A percentile compares a stretch with the other conserved stretches of the same genome.
phyloP scores from a whole-genome alignment of 2,888 invertebrate genomes.

The Cosmopolites sordidus region DNA sequence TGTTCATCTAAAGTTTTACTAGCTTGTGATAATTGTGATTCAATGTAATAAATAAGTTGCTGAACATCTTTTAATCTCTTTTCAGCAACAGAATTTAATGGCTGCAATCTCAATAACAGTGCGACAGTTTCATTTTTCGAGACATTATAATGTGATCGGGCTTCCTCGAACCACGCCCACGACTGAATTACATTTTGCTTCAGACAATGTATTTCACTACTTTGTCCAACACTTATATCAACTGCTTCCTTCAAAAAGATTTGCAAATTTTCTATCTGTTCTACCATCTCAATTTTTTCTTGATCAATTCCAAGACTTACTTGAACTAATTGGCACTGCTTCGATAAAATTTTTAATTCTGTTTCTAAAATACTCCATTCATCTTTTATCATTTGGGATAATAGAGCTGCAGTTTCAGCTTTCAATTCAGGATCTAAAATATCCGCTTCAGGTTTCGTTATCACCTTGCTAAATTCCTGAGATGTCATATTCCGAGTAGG shows the following conservation, averaged over 20 bases:
- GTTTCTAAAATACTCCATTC: conserved; percentile 57
- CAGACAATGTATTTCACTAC: conserved; percentile 53
- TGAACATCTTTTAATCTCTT: conserved; percentile 67
- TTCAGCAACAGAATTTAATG: conserved; percentile 62
- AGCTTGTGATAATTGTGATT: conserved; percentile 69
- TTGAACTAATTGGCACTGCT: conserved; percentile 53
- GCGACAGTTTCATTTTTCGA: conserved; percentile 42
- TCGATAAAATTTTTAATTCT: conserved; percentile 60
- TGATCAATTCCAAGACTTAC: conserved; percentile 56
- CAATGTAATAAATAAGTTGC: conserved; percentile 66
- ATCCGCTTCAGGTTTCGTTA: conserved; percentile 7
- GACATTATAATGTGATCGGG: conserved; percentile 50
- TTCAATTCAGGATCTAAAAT: conserved; percentile 23
- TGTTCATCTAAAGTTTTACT: conserved; percentile 69
- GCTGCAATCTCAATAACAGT: conserved; percentile 43
- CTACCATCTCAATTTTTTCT: conserved; percentile 53
- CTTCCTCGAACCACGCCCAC: conserved; percentile 57
- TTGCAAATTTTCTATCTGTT: conserved; percentile 53
- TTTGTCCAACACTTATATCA: conserved; percentile 57
- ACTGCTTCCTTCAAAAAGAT: conserved; percentile 60
- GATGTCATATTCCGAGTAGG: neutral
- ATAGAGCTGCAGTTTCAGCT: conserved; percentile 41
- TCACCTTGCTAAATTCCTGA: conserved; percentile 2
- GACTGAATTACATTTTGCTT: conserved; percentile 54
- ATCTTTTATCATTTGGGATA: conserved; percentile 60